These are phyloP conservation scores for Hyla sarda DNA, from an alignment of 2,113 vertebrate genomes.

Conservation along the genomic window DNA sequence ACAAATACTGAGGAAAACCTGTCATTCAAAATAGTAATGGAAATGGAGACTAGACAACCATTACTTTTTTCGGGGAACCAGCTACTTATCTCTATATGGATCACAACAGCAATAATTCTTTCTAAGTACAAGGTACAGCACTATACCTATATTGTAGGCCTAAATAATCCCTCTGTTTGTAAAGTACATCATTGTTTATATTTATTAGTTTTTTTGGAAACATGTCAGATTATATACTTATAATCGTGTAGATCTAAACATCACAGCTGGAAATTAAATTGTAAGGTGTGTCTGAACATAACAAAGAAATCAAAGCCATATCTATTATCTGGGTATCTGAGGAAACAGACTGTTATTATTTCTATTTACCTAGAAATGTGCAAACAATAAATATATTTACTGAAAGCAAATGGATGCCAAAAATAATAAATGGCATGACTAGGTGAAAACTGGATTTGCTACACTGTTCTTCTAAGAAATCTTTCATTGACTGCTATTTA, in stretches of 20 bases:
- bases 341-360: neutral
- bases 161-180: neutral
- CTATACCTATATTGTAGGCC: conserved; percentile 13
- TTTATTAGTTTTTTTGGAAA: conserved; percentile 12
- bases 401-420: neutral
- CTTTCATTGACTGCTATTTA: neutral
- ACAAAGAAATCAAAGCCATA: neutral
- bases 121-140: neutral
- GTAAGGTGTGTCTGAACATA: neutral
- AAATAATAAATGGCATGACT: neutral
- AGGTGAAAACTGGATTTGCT: neutral
- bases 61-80: conserved; percentile 1
- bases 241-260: conserved; percentile 7
- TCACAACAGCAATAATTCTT: conserved; percentile 5
- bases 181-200: neutral
- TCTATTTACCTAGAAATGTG: neutral
- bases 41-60: neutral
- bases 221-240: conserved; percentile 11
- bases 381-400: neutral
- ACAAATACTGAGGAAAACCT: too few species aligned
- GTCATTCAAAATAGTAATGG: neutral
- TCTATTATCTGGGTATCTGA: neutral
- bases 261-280: conserved; percentile 5
- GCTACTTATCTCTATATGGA: conserved; percentile 11
- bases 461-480: neutral